Evolutionary conservation across 2,797 vertebrate genomes (phyloP).

Genomic region (Poeciliopsis presidionis): DNA sequence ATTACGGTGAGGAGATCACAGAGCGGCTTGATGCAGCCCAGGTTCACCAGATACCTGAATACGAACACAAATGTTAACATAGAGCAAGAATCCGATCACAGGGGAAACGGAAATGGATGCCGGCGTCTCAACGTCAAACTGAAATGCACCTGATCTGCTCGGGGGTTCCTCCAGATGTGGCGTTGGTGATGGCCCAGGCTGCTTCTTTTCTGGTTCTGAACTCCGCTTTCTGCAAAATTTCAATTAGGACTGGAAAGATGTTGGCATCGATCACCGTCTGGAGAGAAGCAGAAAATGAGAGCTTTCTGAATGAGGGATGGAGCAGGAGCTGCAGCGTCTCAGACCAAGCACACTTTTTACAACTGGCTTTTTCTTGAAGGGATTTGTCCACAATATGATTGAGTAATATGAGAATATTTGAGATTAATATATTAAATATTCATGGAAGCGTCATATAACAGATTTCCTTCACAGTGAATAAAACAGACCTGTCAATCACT

Average conservation of each 20-base stretch:
- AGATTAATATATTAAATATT: neutral
- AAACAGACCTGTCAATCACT: neutral
- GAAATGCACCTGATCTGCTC: slow-evolving; percentile 90
- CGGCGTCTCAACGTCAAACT: neutral
- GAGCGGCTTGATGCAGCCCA: slow-evolving; percentile 96
- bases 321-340: neutral
- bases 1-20: slow-evolving; percentile 98
- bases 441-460: neutral
- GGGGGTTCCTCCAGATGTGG: slow-evolving; percentile 94
- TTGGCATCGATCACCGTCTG: slow-evolving; percentile 98
- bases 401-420: neutral
- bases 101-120: neutral
- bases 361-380: neutral
- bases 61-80: slow-evolving; percentile 3
- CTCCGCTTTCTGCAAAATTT: slow-evolving; percentile 97
- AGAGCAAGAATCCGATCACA: neutral
- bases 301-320: neutral
- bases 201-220: slow-evolving; percentile 98
- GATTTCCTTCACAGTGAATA: neutral
- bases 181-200: slow-evolving; percentile 98
- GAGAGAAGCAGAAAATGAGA: neutral
- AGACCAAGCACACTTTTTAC: neutral
- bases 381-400: neutral
- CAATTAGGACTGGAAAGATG: slow-evolving; percentile 97
- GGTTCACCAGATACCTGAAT: slow-evolving; percentile 91